Conservation (phyloP, 2,888 invertebrate genomes). For the Euplagia quadripunctaria region DNA sequence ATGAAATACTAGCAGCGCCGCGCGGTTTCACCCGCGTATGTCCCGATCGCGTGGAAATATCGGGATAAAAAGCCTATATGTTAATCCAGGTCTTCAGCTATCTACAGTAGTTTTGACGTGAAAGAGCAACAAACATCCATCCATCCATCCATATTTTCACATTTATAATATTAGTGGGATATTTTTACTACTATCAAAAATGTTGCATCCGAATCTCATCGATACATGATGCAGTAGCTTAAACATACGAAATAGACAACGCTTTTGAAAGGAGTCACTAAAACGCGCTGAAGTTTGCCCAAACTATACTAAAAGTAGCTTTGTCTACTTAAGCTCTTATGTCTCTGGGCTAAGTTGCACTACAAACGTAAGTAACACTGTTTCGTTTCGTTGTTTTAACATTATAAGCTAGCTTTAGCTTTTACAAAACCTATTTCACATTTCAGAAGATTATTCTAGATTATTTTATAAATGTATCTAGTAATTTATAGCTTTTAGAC, state of each 20-base stretch:
- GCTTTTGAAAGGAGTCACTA: background rate
- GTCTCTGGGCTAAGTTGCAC: background rate
- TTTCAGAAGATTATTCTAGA: too few species aligned
- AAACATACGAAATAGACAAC: background rate
- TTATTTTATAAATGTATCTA: too few species aligned
- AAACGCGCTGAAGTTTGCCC: background rate
- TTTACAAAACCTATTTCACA: background rate
- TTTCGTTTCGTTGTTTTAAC: background rate
- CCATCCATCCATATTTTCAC: too few species aligned
- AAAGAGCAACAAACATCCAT: too few species aligned
- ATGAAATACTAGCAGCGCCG: too few species aligned
- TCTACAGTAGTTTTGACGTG: too few species aligned
- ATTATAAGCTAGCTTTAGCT: background rate
- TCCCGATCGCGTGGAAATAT: too few species aligned
- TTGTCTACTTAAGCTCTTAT: constrained; percentile 1
- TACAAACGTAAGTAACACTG: background rate
- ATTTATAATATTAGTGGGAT: too few species aligned
- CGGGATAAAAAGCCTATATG: too few species aligned
- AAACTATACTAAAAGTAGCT: background rate
- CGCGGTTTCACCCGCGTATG: too few species aligned
- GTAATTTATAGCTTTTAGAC: too few species aligned
- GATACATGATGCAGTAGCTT: background rate
- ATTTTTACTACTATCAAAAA: background rate
- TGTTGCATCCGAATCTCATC: background rate
- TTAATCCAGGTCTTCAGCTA: too few species aligned